Conservation (phyloP, 53 echinoderm and acorn worm species). For the Actinopyga echinites region DNA sequence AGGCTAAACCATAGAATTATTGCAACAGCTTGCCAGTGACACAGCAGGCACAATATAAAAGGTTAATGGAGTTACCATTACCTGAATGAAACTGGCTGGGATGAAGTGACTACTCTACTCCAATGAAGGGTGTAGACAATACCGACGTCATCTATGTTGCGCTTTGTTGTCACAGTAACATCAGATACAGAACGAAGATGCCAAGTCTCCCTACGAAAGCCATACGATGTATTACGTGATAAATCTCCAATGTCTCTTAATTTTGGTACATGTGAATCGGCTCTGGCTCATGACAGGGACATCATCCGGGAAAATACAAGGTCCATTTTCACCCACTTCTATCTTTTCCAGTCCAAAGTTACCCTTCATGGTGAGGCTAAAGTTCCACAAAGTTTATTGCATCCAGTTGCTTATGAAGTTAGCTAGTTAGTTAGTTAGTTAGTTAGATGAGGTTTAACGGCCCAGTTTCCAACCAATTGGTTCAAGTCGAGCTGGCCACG, state of each 20-base stretch:
- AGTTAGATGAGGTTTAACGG: too few species aligned
- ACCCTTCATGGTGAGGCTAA: constrained; percentile 60
- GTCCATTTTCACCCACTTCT: constrained; percentile 85
- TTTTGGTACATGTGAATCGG: constrained; percentile 94
- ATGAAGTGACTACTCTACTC: constrained; percentile 57
- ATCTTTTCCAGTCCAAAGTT: constrained; percentile 95
- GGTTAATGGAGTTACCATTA: constrained; percentile 56
- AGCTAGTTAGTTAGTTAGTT: too few species aligned
- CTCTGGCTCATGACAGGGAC: constrained; percentile 71
- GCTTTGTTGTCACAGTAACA: constrained; percentile 87
- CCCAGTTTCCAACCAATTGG: too few species aligned
- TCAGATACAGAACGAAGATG: constrained; percentile 89
- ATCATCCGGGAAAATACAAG: constrained; percentile 63
- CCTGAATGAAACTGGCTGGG: constrained; percentile 80
- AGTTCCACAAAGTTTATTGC: neutral
- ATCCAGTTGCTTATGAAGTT: too few species aligned
- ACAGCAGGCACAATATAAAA: too few species aligned
- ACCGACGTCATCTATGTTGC: constrained; percentile 69
- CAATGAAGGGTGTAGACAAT: constrained; percentile 65
- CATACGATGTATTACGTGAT: constrained; percentile 71
- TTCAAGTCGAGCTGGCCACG: too few species aligned
- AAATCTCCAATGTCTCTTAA: constrained; percentile 70
- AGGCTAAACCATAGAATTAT: too few species aligned
- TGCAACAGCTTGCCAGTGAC: too few species aligned
- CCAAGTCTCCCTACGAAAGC: constrained; percentile 95